Evolutionary conservation across 2,888 invertebrate species (phyloP).

Genomic region (Apodemia hepburni): DNA sequence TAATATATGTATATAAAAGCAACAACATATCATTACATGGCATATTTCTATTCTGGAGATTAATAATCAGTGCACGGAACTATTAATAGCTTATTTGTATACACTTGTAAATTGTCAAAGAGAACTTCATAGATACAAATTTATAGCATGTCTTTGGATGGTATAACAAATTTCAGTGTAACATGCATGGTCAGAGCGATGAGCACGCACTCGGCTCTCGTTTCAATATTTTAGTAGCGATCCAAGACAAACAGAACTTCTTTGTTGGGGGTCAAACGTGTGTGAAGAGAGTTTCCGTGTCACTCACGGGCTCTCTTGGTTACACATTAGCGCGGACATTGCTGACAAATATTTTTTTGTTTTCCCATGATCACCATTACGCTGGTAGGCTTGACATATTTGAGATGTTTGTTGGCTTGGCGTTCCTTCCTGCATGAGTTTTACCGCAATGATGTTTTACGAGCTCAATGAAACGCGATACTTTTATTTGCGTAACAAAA

Average conservation of each 20-base stretch:
- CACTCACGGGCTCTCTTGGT: conserved; percentile 62
- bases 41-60: background rate
- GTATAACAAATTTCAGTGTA: conserved; percentile 33
- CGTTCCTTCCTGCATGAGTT: conserved; percentile 35
- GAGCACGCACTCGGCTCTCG: conserved; percentile 63
- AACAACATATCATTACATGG: background rate
- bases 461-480: conserved; percentile 1
- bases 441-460: conserved; percentile 1
- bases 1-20: background rate
- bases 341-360: conserved; percentile 73
- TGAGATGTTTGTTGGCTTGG: conserved; percentile 51
- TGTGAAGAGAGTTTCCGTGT: conserved; percentile 78
- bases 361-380: conserved; percentile 68
- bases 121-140: conserved; percentile 4
- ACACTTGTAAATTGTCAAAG: background rate
- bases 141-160: conserved; percentile 40
- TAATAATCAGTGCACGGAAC: background rate
- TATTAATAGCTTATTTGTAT: background rate
- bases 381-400: conserved; percentile 51
- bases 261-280: conserved; percentile 76
- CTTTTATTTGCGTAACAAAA: background rate
- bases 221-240: conserved; percentile 79
- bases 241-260: conserved; percentile 70
- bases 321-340: conserved; percentile 67
- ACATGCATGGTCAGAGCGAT: conserved; percentile 51